Evolutionary conservation across 2,888 invertebrate species (phyloP).

Genomic region (Chouioia cunea): DNA sequence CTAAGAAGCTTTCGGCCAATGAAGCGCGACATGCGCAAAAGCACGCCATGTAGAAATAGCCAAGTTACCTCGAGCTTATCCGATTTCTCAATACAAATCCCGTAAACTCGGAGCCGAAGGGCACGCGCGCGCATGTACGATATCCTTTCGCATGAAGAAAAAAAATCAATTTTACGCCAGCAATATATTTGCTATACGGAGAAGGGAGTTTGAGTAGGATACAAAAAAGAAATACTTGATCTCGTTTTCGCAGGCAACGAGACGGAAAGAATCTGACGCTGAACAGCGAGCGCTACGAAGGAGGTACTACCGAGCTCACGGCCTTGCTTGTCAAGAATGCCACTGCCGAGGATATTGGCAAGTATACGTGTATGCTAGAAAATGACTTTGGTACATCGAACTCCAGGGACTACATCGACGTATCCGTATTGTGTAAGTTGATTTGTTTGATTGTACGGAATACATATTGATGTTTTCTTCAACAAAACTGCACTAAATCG

Average conservation of each 20-base stretch:
- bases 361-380: conserved; percentile 84
- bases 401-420: conserved; percentile 80
- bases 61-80: no score
- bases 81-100: no score
- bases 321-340: conserved; percentile 83
- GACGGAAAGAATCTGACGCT: conserved; percentile 71
- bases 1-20: no score
- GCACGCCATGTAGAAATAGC: no score
- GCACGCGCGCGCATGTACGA: background rate
- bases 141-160: background rate
- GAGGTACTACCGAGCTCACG: conserved; percentile 82
- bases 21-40: no score
- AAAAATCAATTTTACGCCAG: no score
- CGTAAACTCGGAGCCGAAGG: no score
- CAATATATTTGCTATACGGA: no score
- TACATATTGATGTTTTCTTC: background rate
- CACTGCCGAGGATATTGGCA: conserved; percentile 83
- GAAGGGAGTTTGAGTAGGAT: background rate
- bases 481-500: no score
- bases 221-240: background rate
- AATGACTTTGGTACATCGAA: conserved; percentile 84
- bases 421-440: conserved; percentile 87
- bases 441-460: background rate
- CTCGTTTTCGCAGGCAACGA: conserved; percentile 73
- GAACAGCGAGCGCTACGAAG: conserved; percentile 77